phyloP scores from a whole-genome alignment of 2,888 invertebrate genomes.

The Ochlodes sylvanus region DNA sequence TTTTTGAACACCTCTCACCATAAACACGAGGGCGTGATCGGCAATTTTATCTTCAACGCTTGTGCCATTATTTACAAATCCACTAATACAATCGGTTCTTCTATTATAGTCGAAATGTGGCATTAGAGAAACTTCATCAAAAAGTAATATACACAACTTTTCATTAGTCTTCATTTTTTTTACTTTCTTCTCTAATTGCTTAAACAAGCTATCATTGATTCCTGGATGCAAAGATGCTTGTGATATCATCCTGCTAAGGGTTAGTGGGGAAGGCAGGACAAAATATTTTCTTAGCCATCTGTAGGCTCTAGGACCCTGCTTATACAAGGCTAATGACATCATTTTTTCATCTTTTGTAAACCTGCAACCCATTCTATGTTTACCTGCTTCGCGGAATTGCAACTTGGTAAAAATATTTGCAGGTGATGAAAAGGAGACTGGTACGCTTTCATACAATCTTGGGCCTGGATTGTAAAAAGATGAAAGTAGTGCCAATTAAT shows the following conservation, averaged over 20 bases:
- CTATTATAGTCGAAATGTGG: not conserved
- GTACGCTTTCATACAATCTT: too few relatives aligned
- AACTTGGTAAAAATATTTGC: too few relatives aligned
- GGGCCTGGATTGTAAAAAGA: too few relatives aligned
- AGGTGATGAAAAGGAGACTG: too few relatives aligned
- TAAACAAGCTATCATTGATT: constrained; percentile 13
- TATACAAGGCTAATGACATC: constrained; percentile 31
- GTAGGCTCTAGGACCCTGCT: constrained; percentile 34
- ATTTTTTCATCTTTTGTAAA: constrained; percentile 35
- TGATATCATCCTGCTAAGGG: not conserved
- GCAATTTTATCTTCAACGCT: too few relatives aligned
- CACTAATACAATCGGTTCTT: too few relatives aligned
- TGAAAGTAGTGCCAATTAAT: too few relatives aligned
- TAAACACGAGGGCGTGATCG: too few relatives aligned
- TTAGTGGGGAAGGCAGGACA: constrained; percentile 8
- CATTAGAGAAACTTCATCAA: not conserved
- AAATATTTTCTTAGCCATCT: constrained; percentile 23
- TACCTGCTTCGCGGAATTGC: too few relatives aligned
- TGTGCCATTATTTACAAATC: too few relatives aligned
- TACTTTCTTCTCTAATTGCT: constrained; percentile 3
- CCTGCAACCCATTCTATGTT: too few relatives aligned
- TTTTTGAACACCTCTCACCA: too few relatives aligned
- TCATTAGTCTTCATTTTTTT: not conserved
- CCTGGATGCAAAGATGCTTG: not conserved
- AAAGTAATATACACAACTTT: not conserved